Conservation (phyloP, 1,140 invertebrate species). For the Drosophila leontia region DNA sequence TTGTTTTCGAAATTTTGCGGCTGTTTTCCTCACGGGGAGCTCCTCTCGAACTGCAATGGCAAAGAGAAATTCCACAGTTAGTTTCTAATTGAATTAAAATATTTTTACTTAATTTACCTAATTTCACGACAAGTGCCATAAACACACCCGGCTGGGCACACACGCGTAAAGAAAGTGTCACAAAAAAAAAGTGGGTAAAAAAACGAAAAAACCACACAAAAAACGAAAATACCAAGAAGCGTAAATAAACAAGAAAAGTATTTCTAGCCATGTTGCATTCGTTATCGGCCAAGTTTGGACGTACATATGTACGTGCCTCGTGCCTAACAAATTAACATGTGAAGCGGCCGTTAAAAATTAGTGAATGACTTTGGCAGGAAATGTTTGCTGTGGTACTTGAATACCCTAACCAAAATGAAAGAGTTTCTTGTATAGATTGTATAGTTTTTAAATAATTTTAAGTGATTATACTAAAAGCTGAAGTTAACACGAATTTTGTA, state of each 20-base stretch:
- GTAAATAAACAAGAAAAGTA: conserved; percentile 45
- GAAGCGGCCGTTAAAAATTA: conserved; percentile 58
- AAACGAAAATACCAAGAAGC: conserved; percentile 33
- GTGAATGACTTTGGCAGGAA: conserved; percentile 26
- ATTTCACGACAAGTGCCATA: conserved; percentile 59
- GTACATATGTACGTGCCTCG: conserved; percentile 70
- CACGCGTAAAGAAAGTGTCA: conserved; percentile 61
- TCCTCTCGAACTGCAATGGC: conserved; percentile 55
- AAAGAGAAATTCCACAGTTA: conserved; percentile 34
- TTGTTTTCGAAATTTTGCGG: conserved; percentile 78
- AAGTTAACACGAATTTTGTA: neutral
- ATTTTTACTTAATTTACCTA: conserved; percentile 56
- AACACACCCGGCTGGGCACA: conserved; percentile 20
- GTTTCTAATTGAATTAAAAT: conserved; percentile 59
- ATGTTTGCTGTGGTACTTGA: neutral
- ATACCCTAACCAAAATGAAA: neutral
- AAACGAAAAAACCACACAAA: conserved; percentile 4
- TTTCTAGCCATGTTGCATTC: conserved; percentile 47
- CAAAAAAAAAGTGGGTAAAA: conserved; percentile 12
- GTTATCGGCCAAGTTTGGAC: conserved; percentile 49
- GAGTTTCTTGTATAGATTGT: no score
- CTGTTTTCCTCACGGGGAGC: conserved; percentile 52
- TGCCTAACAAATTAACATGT: conserved; percentile 79
- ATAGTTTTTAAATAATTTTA: neutral
- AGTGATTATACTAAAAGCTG: neutral